Percentiles rank a stretch among this genome's conserved stretches.
phyloP scores from a whole-genome alignment of 2,888 invertebrate genomes.

The Chromoteleia sp. region DNA sequence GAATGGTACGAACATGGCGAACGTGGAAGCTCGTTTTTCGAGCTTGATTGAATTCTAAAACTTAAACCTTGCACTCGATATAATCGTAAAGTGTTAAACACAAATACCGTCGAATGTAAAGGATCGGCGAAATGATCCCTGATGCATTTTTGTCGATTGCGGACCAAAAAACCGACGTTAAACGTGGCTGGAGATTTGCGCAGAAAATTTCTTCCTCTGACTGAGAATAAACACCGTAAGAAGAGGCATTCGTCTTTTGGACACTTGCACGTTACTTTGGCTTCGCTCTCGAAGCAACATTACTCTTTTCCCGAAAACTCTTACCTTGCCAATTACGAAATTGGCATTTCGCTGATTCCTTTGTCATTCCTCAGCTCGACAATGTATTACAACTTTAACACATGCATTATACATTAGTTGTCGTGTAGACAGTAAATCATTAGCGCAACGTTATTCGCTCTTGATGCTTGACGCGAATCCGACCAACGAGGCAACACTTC shows the following conservation, averaged over 20 bases:
- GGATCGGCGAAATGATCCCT: constrained; percentile 47
- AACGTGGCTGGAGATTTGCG: constrained; percentile 69
- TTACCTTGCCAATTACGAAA: constrained; percentile 62
- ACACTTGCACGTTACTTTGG: constrained; percentile 69
- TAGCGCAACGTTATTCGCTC: too few species aligned
- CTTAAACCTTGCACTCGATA: too few species aligned
- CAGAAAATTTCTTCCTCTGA: constrained; percentile 61
- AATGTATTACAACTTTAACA: constrained; percentile 54
- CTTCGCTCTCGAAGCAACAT: constrained; percentile 52
- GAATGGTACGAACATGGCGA: too few species aligned
- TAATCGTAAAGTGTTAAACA: constrained; percentile 35
- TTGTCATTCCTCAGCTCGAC: constrained; percentile 55
- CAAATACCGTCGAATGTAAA: constrained; percentile 33
- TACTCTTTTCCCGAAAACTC: constrained; percentile 65
- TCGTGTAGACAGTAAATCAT: constrained; percentile 33
- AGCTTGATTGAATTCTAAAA: too few species aligned
- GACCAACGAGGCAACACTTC: too few species aligned
- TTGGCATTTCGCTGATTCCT: constrained; percentile 59
- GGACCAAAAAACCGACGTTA: constrained; percentile 67
- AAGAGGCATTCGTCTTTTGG: constrained; percentile 71
- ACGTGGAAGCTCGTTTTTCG: too few species aligned
- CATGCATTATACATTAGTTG: constrained; percentile 46
- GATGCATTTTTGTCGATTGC: constrained; percentile 65
- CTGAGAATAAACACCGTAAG: constrained; percentile 58
- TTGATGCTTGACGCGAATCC: too few species aligned